Conservation (phyloP, 2,888 invertebrate species). For the Alcis repandata region DNA sequence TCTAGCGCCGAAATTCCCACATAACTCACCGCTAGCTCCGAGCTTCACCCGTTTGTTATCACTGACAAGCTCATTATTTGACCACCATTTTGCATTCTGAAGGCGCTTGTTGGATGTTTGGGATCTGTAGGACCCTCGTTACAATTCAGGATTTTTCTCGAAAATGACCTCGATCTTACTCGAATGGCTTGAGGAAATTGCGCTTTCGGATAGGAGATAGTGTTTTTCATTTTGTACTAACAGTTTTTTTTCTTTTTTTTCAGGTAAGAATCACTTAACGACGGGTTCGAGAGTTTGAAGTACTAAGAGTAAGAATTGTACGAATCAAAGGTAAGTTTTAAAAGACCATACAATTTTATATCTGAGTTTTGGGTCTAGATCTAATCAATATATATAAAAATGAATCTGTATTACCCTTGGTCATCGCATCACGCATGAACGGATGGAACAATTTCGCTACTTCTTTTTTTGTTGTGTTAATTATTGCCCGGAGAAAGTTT, state of each 20-base stretch:
- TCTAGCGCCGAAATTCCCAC: constrained; percentile 55
- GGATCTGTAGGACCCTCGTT: constrained; percentile 25
- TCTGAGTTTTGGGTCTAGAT: too few species aligned
- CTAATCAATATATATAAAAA: too few species aligned
- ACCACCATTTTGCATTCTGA: constrained; percentile 67
- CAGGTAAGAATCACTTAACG: constrained; percentile 45
- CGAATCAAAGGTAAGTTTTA: not conserved
- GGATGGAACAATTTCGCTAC: too few species aligned
- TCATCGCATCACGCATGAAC: too few species aligned
- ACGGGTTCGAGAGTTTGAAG: not conserved
- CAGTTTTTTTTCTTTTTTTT: constrained; percentile 39
- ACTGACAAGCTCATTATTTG: constrained; percentile 72
- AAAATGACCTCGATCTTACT: constrained; percentile 26
- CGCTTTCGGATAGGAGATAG: constrained; percentile 8
- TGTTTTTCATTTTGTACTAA: constrained; percentile 4
- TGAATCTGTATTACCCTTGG: too few species aligned
- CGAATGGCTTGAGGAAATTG: constrained; percentile 29
- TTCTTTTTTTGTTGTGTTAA: too few species aligned
- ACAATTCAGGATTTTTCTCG: constrained; percentile 34
- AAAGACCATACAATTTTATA: too few species aligned
- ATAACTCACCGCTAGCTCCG: constrained; percentile 65
- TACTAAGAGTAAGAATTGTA: not conserved
- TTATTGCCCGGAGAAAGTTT: too few species aligned
- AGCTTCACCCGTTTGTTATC: constrained; percentile 65
- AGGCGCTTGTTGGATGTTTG: constrained; percentile 45